Evolutionary conservation across 1,140 invertebrate species (phyloP), one percentile per base, ranked within the genome.

Genomic region (Bombus confusus): DNA sequence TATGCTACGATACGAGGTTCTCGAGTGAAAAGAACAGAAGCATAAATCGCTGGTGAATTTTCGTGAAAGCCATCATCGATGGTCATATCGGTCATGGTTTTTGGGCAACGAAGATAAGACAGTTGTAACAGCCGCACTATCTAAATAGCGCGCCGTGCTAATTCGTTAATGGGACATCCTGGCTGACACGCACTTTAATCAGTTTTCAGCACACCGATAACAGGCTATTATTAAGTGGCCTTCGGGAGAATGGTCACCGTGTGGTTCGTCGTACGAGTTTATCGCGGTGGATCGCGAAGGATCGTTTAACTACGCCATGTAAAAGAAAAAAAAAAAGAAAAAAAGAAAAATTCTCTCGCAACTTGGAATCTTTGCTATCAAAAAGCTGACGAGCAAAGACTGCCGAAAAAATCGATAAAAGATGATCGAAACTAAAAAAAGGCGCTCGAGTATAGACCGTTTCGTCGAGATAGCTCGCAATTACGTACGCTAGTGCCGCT

Each of bases 121-220:
- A 28, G 43, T 79, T 22, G 80, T 72, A 81, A 82, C 62, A 69
- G 71, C 47, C 39, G 18, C 52, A 12, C 72, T 90, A 90, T 90
- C 88, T 90, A 59, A 72, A 89, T 84, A 69, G 43, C 59, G 13
- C 84, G 85, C 69, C 88, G 80, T 78, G 88, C 81, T 87, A 90
- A 90, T 90, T 89, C 83, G 88, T 90, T 90, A 90, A 90, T 90
- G 88, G 85, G 85, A 90, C 74, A 90, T 90, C 88, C 88, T 90
- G 88, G 57, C 73, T 79, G 73, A 15, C 52, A 80, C 34, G 88
- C 59, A 80, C 87, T 89, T 89, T 90, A 89, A 90, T 90, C 88
- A 90, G 77, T 85, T 81, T 90, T 81, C 68, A 80, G 68, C 69
- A 66, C 34, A 80, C 66, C 74, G 88, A 90, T 90, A 90, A 83